A percentile compares a stretch with the other conserved stretches of the same genome.
These are phyloP conservation scores for Garrulus glandarius DNA, from an alignment of 2,797 vertebrate genomes.

Conservation along the genomic window DNA sequence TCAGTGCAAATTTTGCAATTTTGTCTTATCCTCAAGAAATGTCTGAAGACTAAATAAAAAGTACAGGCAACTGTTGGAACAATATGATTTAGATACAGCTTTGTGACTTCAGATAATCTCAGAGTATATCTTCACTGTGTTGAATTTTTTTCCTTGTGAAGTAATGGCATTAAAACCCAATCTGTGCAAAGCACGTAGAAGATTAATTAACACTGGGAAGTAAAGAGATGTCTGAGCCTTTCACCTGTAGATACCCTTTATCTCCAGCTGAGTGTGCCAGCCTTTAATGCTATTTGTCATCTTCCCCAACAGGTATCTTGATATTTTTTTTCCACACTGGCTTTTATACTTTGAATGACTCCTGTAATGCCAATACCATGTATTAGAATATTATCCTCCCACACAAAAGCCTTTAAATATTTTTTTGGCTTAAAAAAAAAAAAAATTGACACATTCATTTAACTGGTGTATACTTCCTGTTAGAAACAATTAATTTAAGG, in stretches of 20 bases:
- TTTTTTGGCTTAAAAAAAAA: neutral
- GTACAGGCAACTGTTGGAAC: neutral
- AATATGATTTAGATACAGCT: neutral
- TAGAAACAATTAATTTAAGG: neutral
- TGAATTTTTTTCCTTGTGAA: neutral
- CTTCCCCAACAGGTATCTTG: neutral
- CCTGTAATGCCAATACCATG: neutral
- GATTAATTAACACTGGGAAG: slow-evolving; percentile 36
- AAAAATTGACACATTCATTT: neutral
- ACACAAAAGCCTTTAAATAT: neutral
- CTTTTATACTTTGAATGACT: neutral
- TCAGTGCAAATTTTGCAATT: neutral
- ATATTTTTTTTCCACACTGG: neutral
- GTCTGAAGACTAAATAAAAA: neutral
- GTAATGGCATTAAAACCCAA: neutral
- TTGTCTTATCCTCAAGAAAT: neutral
- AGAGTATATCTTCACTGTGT: neutral
- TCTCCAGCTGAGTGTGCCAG: slow-evolving; percentile 46
- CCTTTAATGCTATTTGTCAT: slow-evolving; percentile 42
- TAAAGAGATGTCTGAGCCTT: slow-evolving; percentile 33
- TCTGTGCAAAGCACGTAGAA: slow-evolving; percentile 9
- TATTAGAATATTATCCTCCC: neutral
- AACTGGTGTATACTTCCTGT: neutral
- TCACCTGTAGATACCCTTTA: slow-evolving; percentile 46
- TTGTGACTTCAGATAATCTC: neutral